Evolutionary conservation across 2,797 vertebrate genomes (phyloP), one percentile per base, ranked within the genome.

Genomic region (Lepilemur septentrionalis): DNA sequence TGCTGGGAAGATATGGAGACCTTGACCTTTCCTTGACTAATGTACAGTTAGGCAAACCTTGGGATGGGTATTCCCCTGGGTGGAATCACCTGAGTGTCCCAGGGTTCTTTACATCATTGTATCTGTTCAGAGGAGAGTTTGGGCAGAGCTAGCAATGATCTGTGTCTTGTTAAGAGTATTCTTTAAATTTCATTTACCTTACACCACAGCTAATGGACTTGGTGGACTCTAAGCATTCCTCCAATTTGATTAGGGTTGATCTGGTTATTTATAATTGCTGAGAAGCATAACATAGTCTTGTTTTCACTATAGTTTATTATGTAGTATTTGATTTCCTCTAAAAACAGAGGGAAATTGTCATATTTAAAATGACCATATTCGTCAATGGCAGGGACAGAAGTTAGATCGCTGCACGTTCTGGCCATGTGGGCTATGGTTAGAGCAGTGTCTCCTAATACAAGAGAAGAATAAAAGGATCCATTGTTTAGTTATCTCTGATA

Each of bases 311-410:
- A 87, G 80, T 92, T 93, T 97, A 93, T 97, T 94, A 94, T 79
- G 52, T 2, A 95, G 75, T 97, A 97, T 95, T 97, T 95, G 63
- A 96, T 97, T 97, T 97, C 75, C 93, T 96, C 84, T 95, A 97
- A 96, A 96, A 96, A 97, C 92, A 96, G 95, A 93, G 70, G 92
- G 70, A 95, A 96, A 96, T 92, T 80, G 18, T 70, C 87, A 89
- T 95, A 95, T 90, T 97, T 50, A 92, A 83, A 95, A 93, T 90
- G 70, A 92, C 59, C 67, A 14, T 93, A 93, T 97, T 84, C 70
- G 59, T 97, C 88, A 96, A 84, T 52, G 50, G 50, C 78, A 76
- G 80, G 80, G 70, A 57, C 61, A 96, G 78, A 86, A 89, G 93
- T 94, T 94, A 79, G 69, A 93, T 93, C 89, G 89, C 81, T 87